Evolutionary conservation across 2,797 vertebrate species (phyloP).

Genomic region (Phyllotis vaccarum): DNA sequence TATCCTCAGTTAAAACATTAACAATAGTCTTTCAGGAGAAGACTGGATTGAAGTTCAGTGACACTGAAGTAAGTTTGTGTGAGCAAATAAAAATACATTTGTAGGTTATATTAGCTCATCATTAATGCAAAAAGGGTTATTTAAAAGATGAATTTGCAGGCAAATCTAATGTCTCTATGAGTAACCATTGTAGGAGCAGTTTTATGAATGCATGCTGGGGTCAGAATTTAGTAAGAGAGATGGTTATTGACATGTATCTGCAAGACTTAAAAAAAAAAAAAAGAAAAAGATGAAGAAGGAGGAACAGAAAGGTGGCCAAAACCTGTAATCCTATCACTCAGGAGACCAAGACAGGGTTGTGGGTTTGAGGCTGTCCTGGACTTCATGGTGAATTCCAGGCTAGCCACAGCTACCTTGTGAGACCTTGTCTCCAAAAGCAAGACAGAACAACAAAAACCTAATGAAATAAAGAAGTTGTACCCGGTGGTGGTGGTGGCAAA

Average conservation of each 20-base stretch:
- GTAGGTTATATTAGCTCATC: slow-evolving; percentile 63
- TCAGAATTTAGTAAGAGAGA: background rate
- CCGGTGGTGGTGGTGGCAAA: too few species aligned
- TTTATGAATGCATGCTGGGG: background rate
- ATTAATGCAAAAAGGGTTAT: slow-evolving; percentile 68
- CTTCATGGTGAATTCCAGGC: background rate
- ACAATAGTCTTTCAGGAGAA: slow-evolving; percentile 77
- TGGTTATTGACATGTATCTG: background rate
- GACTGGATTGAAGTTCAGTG: slow-evolving; percentile 79
- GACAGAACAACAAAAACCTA: background rate
- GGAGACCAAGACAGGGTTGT: background rate
- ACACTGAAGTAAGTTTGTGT: slow-evolving; percentile 68
- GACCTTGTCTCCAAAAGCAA: background rate
- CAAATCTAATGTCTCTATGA: slow-evolving; percentile 48
- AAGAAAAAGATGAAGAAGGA: background rate
- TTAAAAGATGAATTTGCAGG: slow-evolving; percentile 62
- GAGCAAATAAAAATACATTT: slow-evolving; percentile 71
- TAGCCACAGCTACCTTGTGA: background rate
- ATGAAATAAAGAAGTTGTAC: background rate
- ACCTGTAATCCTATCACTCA: background rate
- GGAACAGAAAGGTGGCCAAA: background rate
- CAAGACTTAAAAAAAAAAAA: background rate
- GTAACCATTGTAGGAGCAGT: background rate
- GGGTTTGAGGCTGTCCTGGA: background rate
- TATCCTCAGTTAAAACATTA: slow-evolving; percentile 85